These are phyloP conservation scores for Sminthurides bifidus DNA, from an alignment of 1,140 invertebrate genomes.

Conservation along the genomic window DNA sequence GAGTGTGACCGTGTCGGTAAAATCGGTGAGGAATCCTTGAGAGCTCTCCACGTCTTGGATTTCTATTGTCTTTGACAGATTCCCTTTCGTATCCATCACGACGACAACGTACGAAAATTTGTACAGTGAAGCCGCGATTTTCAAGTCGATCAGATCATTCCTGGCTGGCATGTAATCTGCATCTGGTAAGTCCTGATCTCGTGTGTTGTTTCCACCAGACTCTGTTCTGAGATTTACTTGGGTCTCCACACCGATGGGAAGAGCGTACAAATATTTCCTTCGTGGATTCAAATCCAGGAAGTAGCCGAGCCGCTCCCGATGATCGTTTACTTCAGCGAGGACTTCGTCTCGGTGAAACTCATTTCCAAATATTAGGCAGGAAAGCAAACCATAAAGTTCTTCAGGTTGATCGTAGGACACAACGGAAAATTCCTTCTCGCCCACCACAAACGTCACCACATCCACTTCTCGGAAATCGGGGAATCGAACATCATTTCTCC, in stretches of 20 bases:
- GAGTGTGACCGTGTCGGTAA: too few relatives aligned
- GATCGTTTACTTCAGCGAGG: background rate
- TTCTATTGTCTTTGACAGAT: background rate
- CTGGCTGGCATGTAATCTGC: background rate
- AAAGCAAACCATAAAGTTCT: background rate
- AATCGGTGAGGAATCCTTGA: too few relatives aligned
- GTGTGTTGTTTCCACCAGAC: background rate
- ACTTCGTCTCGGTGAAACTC: slow-evolving; percentile 2
- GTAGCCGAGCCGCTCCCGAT: background rate
- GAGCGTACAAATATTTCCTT: too few relatives aligned
- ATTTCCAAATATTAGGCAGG: background rate
- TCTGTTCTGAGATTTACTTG: background rate
- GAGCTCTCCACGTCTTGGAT: too few relatives aligned
- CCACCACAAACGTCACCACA: background rate
- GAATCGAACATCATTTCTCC: background rate
- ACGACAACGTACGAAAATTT: slow-evolving; percentile 1
- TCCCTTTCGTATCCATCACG: background rate
- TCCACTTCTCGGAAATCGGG: too few relatives aligned
- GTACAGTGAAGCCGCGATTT: slow-evolving; percentile 6
- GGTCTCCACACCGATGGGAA: too few relatives aligned
- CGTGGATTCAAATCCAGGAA: background rate
- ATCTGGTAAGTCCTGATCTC: background rate
- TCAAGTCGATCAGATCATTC: slow-evolving; percentile 1
- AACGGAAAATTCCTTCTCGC: background rate
- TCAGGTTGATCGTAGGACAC: background rate